Evolutionary conservation across 2,888 invertebrate genomes (phyloP), one percentile per base, ranked within the genome.

Genomic region (Metallyticus violacea): DNA sequence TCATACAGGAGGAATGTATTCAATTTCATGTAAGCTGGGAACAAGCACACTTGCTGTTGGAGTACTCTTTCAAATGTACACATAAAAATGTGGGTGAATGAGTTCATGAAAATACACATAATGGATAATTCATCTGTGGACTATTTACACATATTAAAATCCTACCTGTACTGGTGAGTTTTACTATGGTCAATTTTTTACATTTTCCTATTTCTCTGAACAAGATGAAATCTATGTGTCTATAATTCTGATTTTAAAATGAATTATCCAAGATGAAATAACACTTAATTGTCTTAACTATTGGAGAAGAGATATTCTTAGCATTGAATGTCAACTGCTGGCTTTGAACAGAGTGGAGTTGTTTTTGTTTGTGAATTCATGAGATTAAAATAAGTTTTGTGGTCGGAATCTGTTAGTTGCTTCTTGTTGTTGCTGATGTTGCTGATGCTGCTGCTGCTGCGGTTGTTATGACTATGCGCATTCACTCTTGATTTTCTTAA

Each of bases 351-450:
- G 26, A 26, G 26, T 82, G 26, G 82, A 62, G 76, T 62, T 82
- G 82, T 27, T 40, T 76, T 80, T 62, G 40, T 62, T 62, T 62
- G 15, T 62, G 40, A 22, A 62, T 62, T 62, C 40, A 62, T 9
- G 9, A 62, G 22, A n/a, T n/a, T 29, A 9, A 25, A 81, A 30
- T 25, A 40, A 30, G 30, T 81, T 62, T 62, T 85, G 87, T 85
- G 85, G 87, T 85, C 85, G 87, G 85, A 87, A 79, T 84, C 81
- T 84, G 81, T 87, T 85, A 77, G 77, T 86, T 86, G 86, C 81
- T 84, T 77, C 81, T 85, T 62, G 77, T 86, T 86, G 85, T 62
- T 85, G 79, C 26, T 85, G 77, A 28, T 86, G 85, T 76, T 80
- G 85, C 22, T 86, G 84, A 76, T 79, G 81, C 7, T 85, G 85